A percentile compares a stretch with the other conserved stretches of the same genome.
Evolutionary conservation across 64 coral and sea anemone genomes (phyloP).

Genomic region (Montipora cactus): DNA sequence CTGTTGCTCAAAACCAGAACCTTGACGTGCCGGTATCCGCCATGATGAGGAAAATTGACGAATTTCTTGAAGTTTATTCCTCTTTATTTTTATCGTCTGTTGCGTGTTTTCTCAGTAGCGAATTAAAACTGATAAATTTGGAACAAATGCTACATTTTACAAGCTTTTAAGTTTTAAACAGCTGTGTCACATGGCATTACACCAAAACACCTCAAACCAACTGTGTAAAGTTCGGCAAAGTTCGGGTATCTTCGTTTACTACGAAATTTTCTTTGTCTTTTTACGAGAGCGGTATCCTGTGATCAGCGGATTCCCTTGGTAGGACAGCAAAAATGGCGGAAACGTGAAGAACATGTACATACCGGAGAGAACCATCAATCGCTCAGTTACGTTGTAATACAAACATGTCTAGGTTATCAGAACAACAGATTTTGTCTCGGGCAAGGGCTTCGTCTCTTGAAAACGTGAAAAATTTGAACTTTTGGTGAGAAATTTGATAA

Average conservation of each 20-base stretch:
- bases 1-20: background rate
- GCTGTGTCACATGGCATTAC: conserved; percentile 68
- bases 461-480: conserved; percentile 92
- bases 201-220: background rate
- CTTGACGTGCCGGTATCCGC: background rate
- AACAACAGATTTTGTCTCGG: conserved; percentile 84
- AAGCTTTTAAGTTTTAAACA: background rate
- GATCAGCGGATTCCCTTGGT: conserved; percentile 21
- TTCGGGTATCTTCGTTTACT: conserved; percentile 5
- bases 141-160: background rate
- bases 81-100: background rate
- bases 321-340: conserved; percentile 88
- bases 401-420: conserved; percentile 74
- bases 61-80: background rate
- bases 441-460: conserved; percentile 81
- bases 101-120: background rate
- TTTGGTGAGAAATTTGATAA: conserved; percentile 76
- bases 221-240: conserved; percentile 43
- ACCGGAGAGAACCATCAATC: no score
- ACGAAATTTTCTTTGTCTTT: background rate
- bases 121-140: background rate
- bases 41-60: conserved; percentile 1
- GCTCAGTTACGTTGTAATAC: background rate
- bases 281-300: background rate
- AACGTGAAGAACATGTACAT: conserved; percentile 26